A percentile compares a stretch with the other conserved stretches of the same genome.
Evolutionary conservation across 2,113 vertebrate species (phyloP).

Genomic region (Galbula dea): DNA sequence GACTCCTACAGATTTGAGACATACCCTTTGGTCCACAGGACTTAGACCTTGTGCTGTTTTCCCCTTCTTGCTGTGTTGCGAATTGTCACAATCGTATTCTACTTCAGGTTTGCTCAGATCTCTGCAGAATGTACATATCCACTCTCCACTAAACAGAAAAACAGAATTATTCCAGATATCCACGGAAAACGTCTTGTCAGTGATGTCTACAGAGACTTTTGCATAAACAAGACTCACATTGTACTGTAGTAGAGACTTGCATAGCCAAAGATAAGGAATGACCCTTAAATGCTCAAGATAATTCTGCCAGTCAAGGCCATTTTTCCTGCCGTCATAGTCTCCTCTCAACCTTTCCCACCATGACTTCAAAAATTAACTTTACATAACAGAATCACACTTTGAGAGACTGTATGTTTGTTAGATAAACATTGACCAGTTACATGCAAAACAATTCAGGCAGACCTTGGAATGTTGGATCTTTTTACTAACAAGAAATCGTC

Average conservation of each 20-base stretch:
- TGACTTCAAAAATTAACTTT: not conserved
- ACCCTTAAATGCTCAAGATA: not conserved
- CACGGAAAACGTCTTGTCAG: not conserved
- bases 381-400: not conserved
- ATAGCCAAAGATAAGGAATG: not conserved
- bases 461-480: not conserved
- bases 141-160: slow-evolving; percentile 84
- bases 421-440: not conserved
- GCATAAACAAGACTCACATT: not conserved
- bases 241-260: not conserved
- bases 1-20: slow-evolving; percentile 28
- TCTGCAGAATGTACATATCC: slow-evolving; percentile 97
- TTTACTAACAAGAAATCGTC: not conserved
- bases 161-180: slow-evolving; percentile 26
- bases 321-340: not conserved
- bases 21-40: slow-evolving; percentile 91
- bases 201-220: not conserved
- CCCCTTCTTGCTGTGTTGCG: slow-evolving; percentile 84
- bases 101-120: slow-evolving; percentile 89
- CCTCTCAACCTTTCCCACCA: not conserved
- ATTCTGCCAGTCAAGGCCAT: not conserved
- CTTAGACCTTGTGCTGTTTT: slow-evolving; percentile 82
- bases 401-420: not conserved
- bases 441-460: not conserved
- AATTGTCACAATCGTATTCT: slow-evolving; percentile 93